Evolutionary conservation across 2,113 vertebrate species (phyloP), one percentile per base, ranked within the genome.

Genomic region (Chionis minor): DNA sequence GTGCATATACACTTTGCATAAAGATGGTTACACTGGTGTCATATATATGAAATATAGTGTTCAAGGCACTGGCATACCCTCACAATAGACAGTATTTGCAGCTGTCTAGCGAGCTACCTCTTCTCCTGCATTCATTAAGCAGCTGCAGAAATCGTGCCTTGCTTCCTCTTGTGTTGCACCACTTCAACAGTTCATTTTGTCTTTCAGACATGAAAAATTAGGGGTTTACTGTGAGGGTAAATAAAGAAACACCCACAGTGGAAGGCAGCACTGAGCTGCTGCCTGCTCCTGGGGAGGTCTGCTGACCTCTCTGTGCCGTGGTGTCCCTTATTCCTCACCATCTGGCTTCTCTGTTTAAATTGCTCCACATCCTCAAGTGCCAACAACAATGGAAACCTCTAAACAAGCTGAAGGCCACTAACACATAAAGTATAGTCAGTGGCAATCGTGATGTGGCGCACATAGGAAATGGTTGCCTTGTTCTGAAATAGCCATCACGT

Each of bases 381-480:
- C 69, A 73, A 77, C 94, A 94, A 88, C 51, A 94, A 78, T 51
- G 47, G 45, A 74, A 95, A 91, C 55, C 42, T 92, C 91, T 89
- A 83, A 86, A 65, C n/a, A 84, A 52, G 71, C 66, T 86, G 80
- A 83, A 88, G 93, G 20, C 42, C 59, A 70, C 47, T 45, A 78
- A 45, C 26, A 63, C 14, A 63, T 27, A 40, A 73, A 81, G 28
- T 75, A 61, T 8, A 79, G 38, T 61, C 70, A 86, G 45, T 38
- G 92, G 38, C 24, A 91, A 47, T 27, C 42, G 38, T 32, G 55
- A 33, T 55, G 72, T 59, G 59, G 47, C 26, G 58, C 38, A 42
- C 13, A 44, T 14, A 73, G 7, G 23, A 78, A 83, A 67, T 0
- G 3, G 62, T 9, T 33, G 63, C 27, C 55, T 89, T 79, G 38